Percentiles rank a stretch among this genome's conserved stretches.
phyloP scores from a whole-genome alignment of 2,113 vertebrate species.

The Megaceryle torquata region DNA sequence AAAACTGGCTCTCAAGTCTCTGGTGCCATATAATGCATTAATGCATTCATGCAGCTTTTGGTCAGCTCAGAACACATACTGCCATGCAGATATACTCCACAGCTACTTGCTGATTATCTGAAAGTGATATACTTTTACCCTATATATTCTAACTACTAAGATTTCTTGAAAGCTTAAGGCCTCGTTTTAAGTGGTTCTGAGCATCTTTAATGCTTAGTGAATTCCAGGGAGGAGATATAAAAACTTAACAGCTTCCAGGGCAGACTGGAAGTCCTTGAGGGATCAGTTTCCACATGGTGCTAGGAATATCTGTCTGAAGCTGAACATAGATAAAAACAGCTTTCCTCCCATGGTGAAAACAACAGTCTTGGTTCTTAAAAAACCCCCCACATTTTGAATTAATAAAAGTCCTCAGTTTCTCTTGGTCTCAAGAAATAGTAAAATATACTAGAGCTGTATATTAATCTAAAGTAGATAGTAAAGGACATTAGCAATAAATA shows the following conservation, averaged over 20 bases:
- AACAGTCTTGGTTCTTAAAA: neutral
- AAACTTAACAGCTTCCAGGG: neutral
- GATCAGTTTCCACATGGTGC: neutral
- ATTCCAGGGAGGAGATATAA: neutral
- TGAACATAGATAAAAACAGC: neutral
- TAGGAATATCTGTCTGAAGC: neutral
- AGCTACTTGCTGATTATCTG: neutral
- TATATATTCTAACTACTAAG: neutral
- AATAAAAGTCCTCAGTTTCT: neutral
- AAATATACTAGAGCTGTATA: neutral
- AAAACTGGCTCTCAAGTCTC: neutral
- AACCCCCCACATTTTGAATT: fast-evolving
- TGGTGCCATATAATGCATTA: neutral
- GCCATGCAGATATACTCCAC: neutral
- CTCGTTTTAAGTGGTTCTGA: neutral
- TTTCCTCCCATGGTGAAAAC: neutral
- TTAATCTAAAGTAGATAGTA: neutral
- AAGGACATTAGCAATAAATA: neutral
- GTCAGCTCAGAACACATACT: neutral
- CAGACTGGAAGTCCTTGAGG: neutral
- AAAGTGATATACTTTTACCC: neutral
- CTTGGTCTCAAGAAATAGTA: neutral
- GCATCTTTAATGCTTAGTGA: neutral
- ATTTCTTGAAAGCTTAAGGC: neutral
- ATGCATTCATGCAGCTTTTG: neutral